Evolutionary conservation across 2,113 vertebrate species (phyloP).

Genomic region (Numida meleagris): DNA sequence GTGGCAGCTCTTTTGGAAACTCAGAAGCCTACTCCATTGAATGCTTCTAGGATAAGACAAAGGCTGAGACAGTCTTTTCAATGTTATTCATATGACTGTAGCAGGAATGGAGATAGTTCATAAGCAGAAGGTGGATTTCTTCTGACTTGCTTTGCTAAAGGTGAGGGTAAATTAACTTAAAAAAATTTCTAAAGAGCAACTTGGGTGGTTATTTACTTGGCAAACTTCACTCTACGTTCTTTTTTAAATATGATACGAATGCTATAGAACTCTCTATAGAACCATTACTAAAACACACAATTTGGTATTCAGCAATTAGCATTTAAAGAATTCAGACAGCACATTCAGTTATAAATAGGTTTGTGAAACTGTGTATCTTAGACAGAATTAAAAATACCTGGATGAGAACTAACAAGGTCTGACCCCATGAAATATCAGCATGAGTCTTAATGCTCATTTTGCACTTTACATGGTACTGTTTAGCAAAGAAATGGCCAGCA

Average conservation of each 20-base stretch:
- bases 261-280: not conserved
- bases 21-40: not conserved
- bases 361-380: not conserved
- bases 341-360: conserved; percentile 5
- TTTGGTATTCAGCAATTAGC: not conserved
- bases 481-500: not conserved
- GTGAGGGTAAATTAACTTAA: not conserved
- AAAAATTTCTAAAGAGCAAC: not conserved
- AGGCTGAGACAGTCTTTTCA: not conserved
- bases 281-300: not conserved
- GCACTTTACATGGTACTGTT: not conserved
- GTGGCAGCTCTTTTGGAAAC: not conserved
- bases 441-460: not conserved
- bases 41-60: not conserved
- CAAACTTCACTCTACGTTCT: not conserved
- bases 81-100: fast-evolving
- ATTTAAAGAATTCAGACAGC: not conserved
- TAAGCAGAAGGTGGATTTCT: not conserved
- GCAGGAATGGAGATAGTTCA: not conserved
- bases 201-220: not conserved
- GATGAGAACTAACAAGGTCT: not conserved
- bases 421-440: not conserved
- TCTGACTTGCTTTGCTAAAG: not conserved
- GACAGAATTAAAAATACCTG: not conserved
- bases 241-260: not conserved